Evolutionary conservation across 64 coral and sea anemone species (phyloP).

Genomic region (Catalaphyllia jardinei): DNA sequence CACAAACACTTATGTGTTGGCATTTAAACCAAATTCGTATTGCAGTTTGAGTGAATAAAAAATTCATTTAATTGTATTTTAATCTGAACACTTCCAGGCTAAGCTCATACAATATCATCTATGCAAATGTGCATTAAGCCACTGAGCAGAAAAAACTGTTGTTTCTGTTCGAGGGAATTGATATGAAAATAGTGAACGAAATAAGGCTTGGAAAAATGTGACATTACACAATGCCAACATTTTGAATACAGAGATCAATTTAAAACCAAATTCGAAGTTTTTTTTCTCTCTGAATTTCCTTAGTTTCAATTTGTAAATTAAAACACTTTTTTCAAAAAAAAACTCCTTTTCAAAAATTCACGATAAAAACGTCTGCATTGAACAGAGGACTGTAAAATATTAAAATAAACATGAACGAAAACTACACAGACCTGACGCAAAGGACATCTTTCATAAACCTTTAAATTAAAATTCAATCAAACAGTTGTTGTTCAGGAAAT

Average conservation of each 20-base stretch:
- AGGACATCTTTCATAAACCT: background rate
- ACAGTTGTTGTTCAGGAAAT: background rate
- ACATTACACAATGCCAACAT: too few relatives aligned
- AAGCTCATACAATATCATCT: background rate
- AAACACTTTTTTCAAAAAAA: background rate
- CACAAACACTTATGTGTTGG: background rate
- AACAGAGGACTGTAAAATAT: background rate
- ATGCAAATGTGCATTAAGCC: too few relatives aligned
- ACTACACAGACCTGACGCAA: background rate
- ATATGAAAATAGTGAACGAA: too few relatives aligned
- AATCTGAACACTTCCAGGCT: background rate
- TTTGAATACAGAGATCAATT: background rate
- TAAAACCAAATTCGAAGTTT: background rate
- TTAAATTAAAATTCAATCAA: slow-evolving; percentile 20
- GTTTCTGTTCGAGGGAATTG: too few relatives aligned
- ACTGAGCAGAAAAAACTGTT: too few relatives aligned
- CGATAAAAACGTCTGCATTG: background rate
- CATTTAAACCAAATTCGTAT: background rate
- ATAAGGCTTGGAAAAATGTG: too few relatives aligned
- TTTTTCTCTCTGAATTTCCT: background rate
- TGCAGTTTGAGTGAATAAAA: background rate
- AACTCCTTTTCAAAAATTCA: background rate
- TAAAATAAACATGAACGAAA: background rate
- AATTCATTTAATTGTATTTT: background rate
- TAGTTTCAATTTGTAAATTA: background rate